Evolutionary conservation across 2,888 invertebrate genomes (phyloP).

Genomic region (Epistrophe eligans): DNA sequence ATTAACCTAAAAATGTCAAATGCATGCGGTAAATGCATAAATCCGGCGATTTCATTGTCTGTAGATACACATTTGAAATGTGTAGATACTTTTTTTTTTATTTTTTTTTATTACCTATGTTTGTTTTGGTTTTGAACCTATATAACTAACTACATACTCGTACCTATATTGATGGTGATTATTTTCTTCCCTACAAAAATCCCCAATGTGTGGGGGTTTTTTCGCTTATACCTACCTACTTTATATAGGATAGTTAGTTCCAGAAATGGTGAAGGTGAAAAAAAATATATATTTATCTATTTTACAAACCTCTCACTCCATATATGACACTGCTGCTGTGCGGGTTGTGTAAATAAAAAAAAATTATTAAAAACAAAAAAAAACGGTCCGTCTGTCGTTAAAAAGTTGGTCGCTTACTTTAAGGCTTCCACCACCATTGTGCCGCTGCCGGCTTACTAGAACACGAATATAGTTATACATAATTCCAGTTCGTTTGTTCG

Average conservation of each 20-base stretch:
- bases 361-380: not conserved
- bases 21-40: slow-evolving; percentile 73
- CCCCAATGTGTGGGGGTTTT: slow-evolving; percentile 24
- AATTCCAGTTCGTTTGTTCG: slow-evolving; percentile 21
- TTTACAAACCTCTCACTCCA: slow-evolving; percentile 61
- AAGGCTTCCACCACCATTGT: slow-evolving; percentile 38
- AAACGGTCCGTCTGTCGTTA: slow-evolving; percentile 55
- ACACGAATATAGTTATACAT: slow-evolving; percentile 45
- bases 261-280: slow-evolving; percentile 40
- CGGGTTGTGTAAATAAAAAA: slow-evolving; percentile 57
- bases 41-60: slow-evolving; percentile 72
- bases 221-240: slow-evolving; percentile 17
- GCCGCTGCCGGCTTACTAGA: slow-evolving; percentile 30
- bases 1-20: slow-evolving; percentile 76
- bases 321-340: slow-evolving; percentile 50
- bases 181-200: slow-evolving; percentile 32
- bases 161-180: not conserved
- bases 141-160: not conserved
- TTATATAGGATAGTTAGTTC: not conserved
- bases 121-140: slow-evolving; percentile 38
- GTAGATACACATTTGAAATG: slow-evolving; percentile 45
- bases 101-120: slow-evolving; percentile 5
- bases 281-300: slow-evolving; percentile 7
- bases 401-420: slow-evolving; percentile 47
- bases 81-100: slow-evolving; percentile 20